Evolutionary conservation across 1,140 invertebrate species (phyloP), one percentile per base, ranked within the genome.

Genomic region (Holotrichia oblita): DNA sequence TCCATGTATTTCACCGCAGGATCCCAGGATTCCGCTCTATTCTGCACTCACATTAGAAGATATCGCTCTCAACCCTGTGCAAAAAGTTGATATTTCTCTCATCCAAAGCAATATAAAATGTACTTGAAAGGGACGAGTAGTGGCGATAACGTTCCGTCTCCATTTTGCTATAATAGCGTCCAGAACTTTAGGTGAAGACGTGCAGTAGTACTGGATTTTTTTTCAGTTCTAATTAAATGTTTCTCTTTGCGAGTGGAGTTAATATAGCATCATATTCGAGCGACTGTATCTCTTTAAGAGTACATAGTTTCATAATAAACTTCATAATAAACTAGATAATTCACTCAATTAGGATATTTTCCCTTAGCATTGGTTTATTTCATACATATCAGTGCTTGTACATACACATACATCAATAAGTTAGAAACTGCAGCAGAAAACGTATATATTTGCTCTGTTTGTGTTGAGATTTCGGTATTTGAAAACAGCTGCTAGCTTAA

Each of bases 41-140:
- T 69, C 61, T 69, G 61, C 27, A 69, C 61, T 69, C 4, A 69
- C 61, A 69, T 10, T 69, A 69, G 61, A 69, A 69, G 61, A 69
- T 69, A 69, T 69, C 61, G 61, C 6, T 8, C 61, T 2, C 7
- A 22, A 3, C 4, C n/a, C 1, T 20, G 0, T 69, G 22, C 61
- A 69, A 69, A 69, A 69, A 69, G 20, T 69, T 69, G 61, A 69
- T 69, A 27, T 27, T 69, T 69, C 20, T 69, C 22, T 34, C 22
- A 69, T 69, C 22, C 12, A 2, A 34, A 69, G 22, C 22, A 69
- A 69, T 69, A 69, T 69, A 69, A 22, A 69, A 69, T 34, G 22
- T 69, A 69, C 61, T 69, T 34, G 22, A 69, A 14, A 10, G 61
- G 27, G 20, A 69, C 61, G 61, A 69, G 22, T 10, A 22, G 20